Evolutionary conservation across 2,113 vertebrate species (phyloP), one percentile per base, ranked within the genome.

Genomic region (Alces alces): DNA sequence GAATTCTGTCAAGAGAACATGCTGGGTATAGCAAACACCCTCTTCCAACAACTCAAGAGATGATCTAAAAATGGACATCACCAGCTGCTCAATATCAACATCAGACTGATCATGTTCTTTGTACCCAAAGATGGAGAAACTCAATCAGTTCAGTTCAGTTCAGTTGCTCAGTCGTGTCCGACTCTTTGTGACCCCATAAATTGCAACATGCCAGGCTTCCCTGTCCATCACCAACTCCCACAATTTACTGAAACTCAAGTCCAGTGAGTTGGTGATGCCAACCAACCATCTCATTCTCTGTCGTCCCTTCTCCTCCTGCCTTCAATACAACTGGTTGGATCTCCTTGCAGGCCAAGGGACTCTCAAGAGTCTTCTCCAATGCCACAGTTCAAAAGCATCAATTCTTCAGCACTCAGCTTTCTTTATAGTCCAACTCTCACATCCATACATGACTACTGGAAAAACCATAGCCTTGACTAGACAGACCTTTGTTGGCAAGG

Each of bases 401-500:
- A 23, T 36, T 70, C n/a, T 36, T 70, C 0, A 0, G n/a, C 0
- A 0, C n/a, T 70, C n/a, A 36, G 19, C n/a, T 36, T 70, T 70
- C 64, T 70, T 70, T 36, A 12, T 36, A 70, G 19, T 70, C n/a
- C 8, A 66, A 21, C 33, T 66, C 33, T 36, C 33, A 66, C 64
- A n/a, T 66, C 17, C 0, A 0, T 36, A 70, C 64, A 36, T 21
- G 64, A 70, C n/a, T 23, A 36, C 9, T 70, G 64, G 64, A 36
- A 70, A 70, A 70, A 36, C 9, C n/a, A 36, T 70, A 36, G 17
- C 4, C 64, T 70, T 70, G 64, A 70, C 64, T 36, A 36, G 64
- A 36, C 64, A 36, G n/a, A 36, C n/a, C 4, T 11, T 36, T 70
- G 9, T 36, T 70, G 19, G 64, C n/a, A 70, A 23, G n/a, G 64